phyloP scores from a whole-genome alignment of 2,888 invertebrate genomes.

The Clusia tigrina region DNA sequence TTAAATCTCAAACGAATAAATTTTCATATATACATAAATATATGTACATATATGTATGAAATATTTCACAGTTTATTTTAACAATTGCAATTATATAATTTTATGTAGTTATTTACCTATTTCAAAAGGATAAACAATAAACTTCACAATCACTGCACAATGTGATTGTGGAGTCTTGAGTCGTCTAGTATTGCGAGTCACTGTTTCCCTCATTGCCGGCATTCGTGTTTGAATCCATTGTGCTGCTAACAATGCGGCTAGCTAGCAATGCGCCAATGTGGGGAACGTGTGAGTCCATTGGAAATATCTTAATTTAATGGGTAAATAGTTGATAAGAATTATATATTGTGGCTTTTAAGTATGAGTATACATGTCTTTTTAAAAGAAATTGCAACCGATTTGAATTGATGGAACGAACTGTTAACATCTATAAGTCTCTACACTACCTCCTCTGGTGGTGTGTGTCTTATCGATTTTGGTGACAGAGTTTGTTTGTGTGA shows the following conservation, averaged over 20 bases:
- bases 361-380: too few species aligned
- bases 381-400: not conserved
- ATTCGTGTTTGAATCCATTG: too few species aligned
- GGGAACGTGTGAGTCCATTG: constrained; percentile 33
- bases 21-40: not conserved
- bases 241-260: constrained; percentile 3
- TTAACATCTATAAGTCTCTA: too few species aligned
- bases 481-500: too few species aligned
- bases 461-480: too few species aligned
- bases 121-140: constrained; percentile 32
- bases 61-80: too few species aligned
- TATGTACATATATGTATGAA: too few species aligned
- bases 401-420: too few species aligned
- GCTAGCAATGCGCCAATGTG: constrained; percentile 32
- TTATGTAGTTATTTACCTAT: constrained; percentile 49
- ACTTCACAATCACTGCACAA: not conserved
- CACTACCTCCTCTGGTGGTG: too few species aligned
- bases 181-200: too few species aligned
- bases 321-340: constrained; percentile 44
- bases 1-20: constrained; percentile 60
- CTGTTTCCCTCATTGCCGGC: constrained; percentile 37
- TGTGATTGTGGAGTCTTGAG: not conserved
- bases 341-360: constrained; percentile 38
- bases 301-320: constrained; percentile 35
- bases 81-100: constrained; percentile 25